phyloP scores from a whole-genome alignment of 2,888 invertebrate species.

The Apoda limacodes region DNA sequence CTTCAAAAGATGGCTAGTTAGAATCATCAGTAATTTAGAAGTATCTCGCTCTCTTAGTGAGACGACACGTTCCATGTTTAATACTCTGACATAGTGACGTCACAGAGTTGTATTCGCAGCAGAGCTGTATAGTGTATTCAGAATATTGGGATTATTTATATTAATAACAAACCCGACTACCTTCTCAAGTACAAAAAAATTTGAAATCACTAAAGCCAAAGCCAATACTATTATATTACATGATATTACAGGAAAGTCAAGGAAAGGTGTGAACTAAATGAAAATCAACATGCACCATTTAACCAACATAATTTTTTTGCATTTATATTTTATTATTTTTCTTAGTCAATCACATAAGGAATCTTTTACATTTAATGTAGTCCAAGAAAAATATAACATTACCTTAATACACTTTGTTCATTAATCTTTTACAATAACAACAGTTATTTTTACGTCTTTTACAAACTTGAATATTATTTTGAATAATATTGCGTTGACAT shows the following conservation, averaged over 20 bases:
- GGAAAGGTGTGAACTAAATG: slow-evolving; percentile 28
- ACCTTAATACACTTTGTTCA: slow-evolving; percentile 35
- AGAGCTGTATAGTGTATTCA: no score
- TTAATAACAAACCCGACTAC: no score
- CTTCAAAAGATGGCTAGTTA: no score
- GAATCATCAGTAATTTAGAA: no score
- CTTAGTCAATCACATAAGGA: slow-evolving; percentile 32
- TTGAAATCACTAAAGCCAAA: slow-evolving; percentile 20
- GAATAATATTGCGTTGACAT: no score
- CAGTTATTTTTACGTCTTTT: slow-evolving; percentile 40
- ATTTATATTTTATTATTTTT: slow-evolving; percentile 26
- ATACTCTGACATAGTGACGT: no score
- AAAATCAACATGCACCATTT: slow-evolving; percentile 57
- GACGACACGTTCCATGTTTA: no score
- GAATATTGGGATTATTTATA: no score
- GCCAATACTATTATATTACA: no score
- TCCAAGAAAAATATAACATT: slow-evolving; percentile 45
- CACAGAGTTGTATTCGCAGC: no score
- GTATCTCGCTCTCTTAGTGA: no score
- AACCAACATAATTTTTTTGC: slow-evolving; percentile 35
- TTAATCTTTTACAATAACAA: slow-evolving; percentile 51
- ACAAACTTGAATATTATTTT: no score
- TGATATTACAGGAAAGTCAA: slow-evolving; percentile 18
- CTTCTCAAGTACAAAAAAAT: slow-evolving; percentile 4
- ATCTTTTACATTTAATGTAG: slow-evolving; percentile 39